These are phyloP conservation scores for Heliconius ismenius DNA, from an alignment of 2,888 invertebrate genomes.

Conservation along the genomic window DNA sequence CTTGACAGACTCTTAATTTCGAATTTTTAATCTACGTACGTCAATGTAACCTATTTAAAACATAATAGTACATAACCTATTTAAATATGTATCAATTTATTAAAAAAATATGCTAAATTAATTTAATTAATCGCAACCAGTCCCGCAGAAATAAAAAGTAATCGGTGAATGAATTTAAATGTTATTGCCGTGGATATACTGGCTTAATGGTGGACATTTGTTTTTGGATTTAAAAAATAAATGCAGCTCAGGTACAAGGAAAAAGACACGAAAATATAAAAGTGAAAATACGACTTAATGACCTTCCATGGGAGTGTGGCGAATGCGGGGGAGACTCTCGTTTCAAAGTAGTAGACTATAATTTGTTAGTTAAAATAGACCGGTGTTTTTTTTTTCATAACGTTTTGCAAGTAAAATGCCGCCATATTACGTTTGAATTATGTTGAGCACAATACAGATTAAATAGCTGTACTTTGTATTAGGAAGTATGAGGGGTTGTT, in stretches of 20 bases:
- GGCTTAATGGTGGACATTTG: conserved; percentile 34
- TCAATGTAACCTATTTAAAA: background rate
- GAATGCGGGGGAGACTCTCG: conserved; percentile 27
- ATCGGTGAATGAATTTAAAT: conserved; percentile 34
- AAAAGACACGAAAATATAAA: conserved; percentile 24
- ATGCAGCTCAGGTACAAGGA: conserved; percentile 31
- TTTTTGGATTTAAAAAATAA: conserved; percentile 32
- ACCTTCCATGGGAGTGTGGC: conserved; percentile 27
- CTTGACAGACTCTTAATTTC: background rate
- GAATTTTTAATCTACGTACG: no score
- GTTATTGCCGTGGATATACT: conserved; percentile 28
- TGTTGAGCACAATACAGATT: background rate
- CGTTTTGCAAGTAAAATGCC: conserved; percentile 21
- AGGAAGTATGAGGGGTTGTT: background rate
- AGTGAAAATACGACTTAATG: conserved; percentile 37
- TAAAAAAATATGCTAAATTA: conserved; percentile 1
- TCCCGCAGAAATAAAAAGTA: conserved; percentile 29
- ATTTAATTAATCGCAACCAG: conserved; percentile 23
- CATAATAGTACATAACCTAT: background rate
- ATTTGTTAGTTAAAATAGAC: conserved; percentile 33
- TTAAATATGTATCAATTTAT: conserved; percentile 1
- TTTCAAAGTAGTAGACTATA: conserved; percentile 23
- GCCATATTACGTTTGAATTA: conserved; percentile 11
- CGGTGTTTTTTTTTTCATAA: conserved; percentile 9
- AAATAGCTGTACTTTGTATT: background rate